These are phyloP conservation scores for Bombus superbus DNA, from an alignment of 1,140 invertebrate genomes.

Conservation along the genomic window DNA sequence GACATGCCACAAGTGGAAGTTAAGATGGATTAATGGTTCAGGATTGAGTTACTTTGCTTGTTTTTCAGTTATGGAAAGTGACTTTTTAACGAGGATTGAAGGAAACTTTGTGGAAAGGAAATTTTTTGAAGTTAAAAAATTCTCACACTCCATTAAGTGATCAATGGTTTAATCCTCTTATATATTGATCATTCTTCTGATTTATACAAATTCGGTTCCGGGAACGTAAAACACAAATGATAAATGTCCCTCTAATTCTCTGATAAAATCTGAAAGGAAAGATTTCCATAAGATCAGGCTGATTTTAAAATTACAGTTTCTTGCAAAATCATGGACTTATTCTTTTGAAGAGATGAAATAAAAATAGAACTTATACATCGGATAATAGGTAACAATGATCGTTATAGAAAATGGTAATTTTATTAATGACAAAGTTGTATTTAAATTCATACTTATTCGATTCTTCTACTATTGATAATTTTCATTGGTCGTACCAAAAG, in stretches of 20 bases:
- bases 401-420: too few relatives aligned
- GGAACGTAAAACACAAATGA: not conserved
- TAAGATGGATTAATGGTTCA: not conserved
- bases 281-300: not conserved
- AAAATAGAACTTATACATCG: too few relatives aligned
- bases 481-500: too few relatives aligned
- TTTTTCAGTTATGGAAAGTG: not conserved
- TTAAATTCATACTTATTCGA: too few relatives aligned
- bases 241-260: not conserved
- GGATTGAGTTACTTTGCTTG: not conserved
- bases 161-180: not conserved
- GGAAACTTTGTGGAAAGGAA: not conserved
- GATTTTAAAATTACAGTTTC: not conserved
- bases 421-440: too few relatives aligned
- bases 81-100: not conserved
- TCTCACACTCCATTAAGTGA: not conserved
- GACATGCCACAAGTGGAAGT: not conserved
- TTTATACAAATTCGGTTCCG: not conserved
- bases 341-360: too few relatives aligned
- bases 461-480: too few relatives aligned
- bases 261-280: not conserved
- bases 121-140: not conserved
- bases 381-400: too few relatives aligned
- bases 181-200: not conserved
- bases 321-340: not conserved